A percentile compares a stretch with the other conserved stretches of the same genome.
Evolutionary conservation across 2,888 invertebrate genomes (phyloP).

Genomic region (Tuberolachnus salignus): DNA sequence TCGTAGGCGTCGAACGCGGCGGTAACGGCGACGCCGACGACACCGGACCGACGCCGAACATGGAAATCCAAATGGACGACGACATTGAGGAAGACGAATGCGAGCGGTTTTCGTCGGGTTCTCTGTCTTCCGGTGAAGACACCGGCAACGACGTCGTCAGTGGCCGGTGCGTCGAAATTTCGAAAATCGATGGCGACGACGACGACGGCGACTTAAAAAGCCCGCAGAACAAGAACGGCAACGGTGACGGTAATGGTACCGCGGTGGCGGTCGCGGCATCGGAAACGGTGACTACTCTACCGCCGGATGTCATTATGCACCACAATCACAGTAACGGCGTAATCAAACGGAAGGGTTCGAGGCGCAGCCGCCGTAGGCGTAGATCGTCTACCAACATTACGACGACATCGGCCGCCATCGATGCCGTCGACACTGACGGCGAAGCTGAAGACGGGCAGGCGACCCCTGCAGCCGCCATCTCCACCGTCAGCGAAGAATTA

Average conservation of each 20-base stretch:
- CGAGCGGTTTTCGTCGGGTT: conserved; percentile 1
- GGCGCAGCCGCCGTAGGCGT: not conserved
- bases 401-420: not conserved
- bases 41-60: not conserved
- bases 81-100: not conserved
- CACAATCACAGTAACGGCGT: not conserved
- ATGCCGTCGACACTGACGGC: not conserved
- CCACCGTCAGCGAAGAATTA: too few relatives aligned
- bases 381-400: not conserved
- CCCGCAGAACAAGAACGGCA: not conserved
- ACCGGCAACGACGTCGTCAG: not conserved
- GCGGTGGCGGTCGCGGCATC: not conserved
- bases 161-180: not conserved
- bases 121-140: not conserved
- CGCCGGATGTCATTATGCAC: conserved; percentile 38
- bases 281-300: not conserved
- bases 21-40: not conserved
- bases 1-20: not conserved
- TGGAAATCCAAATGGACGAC: not conserved
- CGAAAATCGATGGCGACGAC: not conserved
- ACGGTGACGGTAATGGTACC: not conserved
- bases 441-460: not conserved
- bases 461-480: not conserved
- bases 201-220: too few relatives aligned
- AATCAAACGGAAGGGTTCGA: conserved; percentile 15